These are phyloP conservation scores for Megalurothrips usitatus DNA, from an alignment of 2,888 invertebrate genomes.

Conservation along the genomic window DNA sequence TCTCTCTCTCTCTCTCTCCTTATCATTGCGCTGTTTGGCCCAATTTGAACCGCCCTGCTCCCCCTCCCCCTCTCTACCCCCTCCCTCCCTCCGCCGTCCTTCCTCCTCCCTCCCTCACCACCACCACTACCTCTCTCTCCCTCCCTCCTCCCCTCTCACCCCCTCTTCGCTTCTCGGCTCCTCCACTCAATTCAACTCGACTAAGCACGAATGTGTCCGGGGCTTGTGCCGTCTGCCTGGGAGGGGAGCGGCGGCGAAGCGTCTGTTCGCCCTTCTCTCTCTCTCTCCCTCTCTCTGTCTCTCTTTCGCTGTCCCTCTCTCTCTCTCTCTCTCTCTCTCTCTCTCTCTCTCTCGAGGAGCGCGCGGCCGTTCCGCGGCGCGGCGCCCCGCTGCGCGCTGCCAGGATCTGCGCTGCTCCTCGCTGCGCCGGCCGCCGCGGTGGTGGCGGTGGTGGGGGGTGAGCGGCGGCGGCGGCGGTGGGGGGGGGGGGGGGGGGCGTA, in stretches of 20 bases:
- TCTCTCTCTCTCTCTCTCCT: neutral
- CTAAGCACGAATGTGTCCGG: slow-evolving; percentile 18
- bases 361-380: neutral
- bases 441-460: slow-evolving; percentile 3
- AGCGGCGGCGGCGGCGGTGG: neutral
- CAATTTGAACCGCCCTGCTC: neutral
- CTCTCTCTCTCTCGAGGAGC: neutral
- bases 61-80: neutral
- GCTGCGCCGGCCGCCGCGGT: neutral
- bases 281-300: neutral
- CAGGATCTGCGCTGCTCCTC: neutral
- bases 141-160: neutral
- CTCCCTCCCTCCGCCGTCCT: neutral
- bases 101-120: neutral
- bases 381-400: neutral
- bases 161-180: neutral
- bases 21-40: neutral
- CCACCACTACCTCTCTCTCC: neutral
- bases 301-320: neutral
- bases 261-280: neutral
- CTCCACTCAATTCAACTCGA: slow-evolving; percentile 26
- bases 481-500: neutral
- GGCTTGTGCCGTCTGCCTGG: slow-evolving; percentile 11
- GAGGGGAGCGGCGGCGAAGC: neutral
- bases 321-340: neutral